Base-by-base conservation (phyloP, 2,888 invertebrate species). In the Leucophora obtusa region DNA sequence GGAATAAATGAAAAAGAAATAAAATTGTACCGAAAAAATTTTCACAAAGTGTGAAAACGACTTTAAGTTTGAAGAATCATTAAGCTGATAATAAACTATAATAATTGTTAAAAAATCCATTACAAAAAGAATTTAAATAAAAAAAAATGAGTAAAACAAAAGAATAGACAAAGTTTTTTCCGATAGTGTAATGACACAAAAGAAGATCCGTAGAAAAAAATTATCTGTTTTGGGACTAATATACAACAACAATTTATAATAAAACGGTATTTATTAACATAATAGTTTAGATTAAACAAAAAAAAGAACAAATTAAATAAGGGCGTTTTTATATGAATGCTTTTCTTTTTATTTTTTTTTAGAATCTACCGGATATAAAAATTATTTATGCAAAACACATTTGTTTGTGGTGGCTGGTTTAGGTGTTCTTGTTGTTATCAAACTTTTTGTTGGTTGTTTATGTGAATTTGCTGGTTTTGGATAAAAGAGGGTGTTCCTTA, bases 361-460 rank as follows among this genome's bases (percentile, higher is more conserved):
- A 33, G 24, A 15, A 33, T n/a, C 33, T 56, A 81, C 81, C 81
- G 81, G 81, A 81, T 77, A 81, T 70, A 70, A 43, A 56, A 54
- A 73, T 70, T 81, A 81, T 81, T 73, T 81, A 81, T 81, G 81
- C 81, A 70, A 69, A 74, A 59, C 77, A 77, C 81, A 77, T 77
- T 62, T 73, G 51, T 51, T 51, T 28, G 35, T 59, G 21, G 53
- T 33, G 33, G 28, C 28, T 28, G 28, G 6, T 21, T 21, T 21
- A n/a, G 11, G n/a, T 28, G n/a, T 15, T 58, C 3, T 33, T 69
- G 7, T 28, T 6, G 28, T 28, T 6, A 7, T 28, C 6, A n/a
- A n/a, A n/a, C 6, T 28, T 28, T 4, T 56, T 71, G 53, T 66
- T 56, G 33, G 53, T 66, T 56, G 33, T 35, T 4, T 24, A 28